Conservation (phyloP, 2,797 vertebrate genomes). For the Pangasius mekongensis region DNA sequence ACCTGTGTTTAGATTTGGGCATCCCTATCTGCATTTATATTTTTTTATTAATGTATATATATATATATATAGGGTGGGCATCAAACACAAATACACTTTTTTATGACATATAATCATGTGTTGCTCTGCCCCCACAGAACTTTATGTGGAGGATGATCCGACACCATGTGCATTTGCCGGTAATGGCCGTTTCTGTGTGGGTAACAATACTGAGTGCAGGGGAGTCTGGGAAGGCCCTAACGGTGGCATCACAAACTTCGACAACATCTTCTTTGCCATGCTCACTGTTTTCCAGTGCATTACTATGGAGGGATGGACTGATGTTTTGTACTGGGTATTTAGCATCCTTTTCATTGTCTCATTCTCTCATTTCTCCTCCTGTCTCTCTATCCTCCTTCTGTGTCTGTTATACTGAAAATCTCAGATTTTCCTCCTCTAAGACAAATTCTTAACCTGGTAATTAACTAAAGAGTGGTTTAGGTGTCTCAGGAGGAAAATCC, state of each 20-base stretch:
- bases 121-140: conserved; percentile 71
- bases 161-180: conserved; percentile 95
- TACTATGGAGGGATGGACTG: conserved; percentile 99
- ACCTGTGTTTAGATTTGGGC: neutral
- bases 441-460: neutral
- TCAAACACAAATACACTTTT: neutral
- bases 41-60: neutral
- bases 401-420: neutral
- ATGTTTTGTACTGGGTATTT: conserved; percentile 90
- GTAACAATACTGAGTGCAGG: conserved; percentile 88
- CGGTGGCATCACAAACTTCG: conserved; percentile 97
- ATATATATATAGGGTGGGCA: neutral
- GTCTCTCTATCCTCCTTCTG: neutral
- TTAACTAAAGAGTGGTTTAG: neutral
- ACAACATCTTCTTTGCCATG: conserved; percentile 99
- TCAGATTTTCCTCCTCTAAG: neutral
- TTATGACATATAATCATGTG: neutral
- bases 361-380: neutral
- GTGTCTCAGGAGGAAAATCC: neutral
- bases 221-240: conserved; percentile 94
- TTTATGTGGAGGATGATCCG: conserved; percentile 91
- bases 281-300: conserved; percentile 98
- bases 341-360: neutral
- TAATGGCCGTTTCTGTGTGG: conserved; percentile 86
- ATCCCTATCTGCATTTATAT: neutral